Conservation (phyloP, 2,113 vertebrate genomes). For the Melospiza melodia region DNA sequence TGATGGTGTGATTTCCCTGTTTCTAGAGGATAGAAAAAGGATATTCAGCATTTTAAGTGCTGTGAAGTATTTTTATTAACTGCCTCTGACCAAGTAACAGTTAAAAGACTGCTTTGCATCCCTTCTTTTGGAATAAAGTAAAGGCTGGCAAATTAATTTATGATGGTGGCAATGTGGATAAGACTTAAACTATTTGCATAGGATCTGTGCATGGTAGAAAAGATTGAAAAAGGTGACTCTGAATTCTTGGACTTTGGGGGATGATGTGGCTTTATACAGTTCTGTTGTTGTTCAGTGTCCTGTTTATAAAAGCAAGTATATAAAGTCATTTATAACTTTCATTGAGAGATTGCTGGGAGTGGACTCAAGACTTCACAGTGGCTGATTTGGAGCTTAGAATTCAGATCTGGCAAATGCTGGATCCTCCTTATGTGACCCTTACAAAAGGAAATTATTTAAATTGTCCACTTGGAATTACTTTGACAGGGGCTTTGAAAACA, state of each 20-base stretch:
- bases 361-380: neutral
- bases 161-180: neutral
- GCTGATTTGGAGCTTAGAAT: neutral
- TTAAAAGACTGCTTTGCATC: neutral
- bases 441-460: neutral
- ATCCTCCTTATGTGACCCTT: neutral
- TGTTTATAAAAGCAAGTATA: neutral
- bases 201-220: neutral
- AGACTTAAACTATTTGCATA: neutral
- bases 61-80: neutral
- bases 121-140: neutral
- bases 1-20: accelerated
- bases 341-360: neutral
- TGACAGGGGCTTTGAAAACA: slow-evolving; percentile 1
- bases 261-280: neutral
- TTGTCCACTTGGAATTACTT: neutral
- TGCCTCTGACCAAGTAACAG: neutral
- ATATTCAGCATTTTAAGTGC: neutral
- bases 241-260: neutral
- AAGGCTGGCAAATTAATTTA: neutral
- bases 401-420: neutral
- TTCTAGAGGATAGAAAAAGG: neutral
- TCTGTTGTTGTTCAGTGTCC: neutral
- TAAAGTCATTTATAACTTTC: neutral
- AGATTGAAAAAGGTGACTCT: neutral